These are phyloP conservation scores for Argyresthia albistria DNA, from an alignment of 2,888 invertebrate genomes.

Conservation along the genomic window DNA sequence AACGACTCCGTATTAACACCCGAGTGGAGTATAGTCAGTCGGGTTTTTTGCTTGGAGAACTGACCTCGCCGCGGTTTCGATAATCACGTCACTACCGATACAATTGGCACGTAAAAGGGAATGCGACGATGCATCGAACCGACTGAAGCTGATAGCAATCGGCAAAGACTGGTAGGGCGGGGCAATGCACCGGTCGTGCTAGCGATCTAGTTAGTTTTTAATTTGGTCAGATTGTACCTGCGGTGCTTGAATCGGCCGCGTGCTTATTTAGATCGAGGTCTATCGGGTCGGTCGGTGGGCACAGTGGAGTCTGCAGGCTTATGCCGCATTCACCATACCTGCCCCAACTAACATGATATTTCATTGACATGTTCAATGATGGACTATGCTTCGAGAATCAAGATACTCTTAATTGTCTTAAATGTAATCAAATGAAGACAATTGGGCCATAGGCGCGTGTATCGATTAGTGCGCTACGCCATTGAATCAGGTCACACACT, in stretches of 20 bases:
- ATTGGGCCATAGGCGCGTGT: slow-evolving; percentile 34
- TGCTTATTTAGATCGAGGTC: slow-evolving; percentile 60
- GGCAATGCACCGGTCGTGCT: slow-evolving; percentile 11
- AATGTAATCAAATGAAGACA: too few relatives aligned
- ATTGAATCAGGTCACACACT: slow-evolving; percentile 16
- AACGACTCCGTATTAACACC: slow-evolving; percentile 31
- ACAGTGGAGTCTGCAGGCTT: slow-evolving; percentile 7
- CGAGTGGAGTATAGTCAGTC: slow-evolving; percentile 29
- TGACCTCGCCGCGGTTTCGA: slow-evolving; percentile 51
- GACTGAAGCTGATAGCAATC: slow-evolving; percentile 29
- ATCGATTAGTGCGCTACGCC: slow-evolving; percentile 35
- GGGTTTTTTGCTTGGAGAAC: slow-evolving; percentile 33
- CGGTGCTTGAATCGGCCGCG: slow-evolving; percentile 33
- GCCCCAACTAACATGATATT: too few relatives aligned
- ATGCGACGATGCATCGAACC: slow-evolving; percentile 32
- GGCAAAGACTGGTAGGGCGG: slow-evolving; percentile 17
- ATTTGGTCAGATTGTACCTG: slow-evolving; percentile 35
- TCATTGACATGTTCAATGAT: too few relatives aligned
- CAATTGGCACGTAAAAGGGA: slow-evolving; percentile 48
- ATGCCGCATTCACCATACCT: too few relatives aligned
- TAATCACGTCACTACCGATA: slow-evolving; percentile 47
- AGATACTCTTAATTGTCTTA: too few relatives aligned
- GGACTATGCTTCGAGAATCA: too few relatives aligned
- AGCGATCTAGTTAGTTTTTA: slow-evolving; percentile 27
- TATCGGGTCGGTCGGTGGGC: slow-evolving; percentile 42